Conservation (phyloP, 2,888 invertebrate species). For the Heliconius cydno region DNA sequence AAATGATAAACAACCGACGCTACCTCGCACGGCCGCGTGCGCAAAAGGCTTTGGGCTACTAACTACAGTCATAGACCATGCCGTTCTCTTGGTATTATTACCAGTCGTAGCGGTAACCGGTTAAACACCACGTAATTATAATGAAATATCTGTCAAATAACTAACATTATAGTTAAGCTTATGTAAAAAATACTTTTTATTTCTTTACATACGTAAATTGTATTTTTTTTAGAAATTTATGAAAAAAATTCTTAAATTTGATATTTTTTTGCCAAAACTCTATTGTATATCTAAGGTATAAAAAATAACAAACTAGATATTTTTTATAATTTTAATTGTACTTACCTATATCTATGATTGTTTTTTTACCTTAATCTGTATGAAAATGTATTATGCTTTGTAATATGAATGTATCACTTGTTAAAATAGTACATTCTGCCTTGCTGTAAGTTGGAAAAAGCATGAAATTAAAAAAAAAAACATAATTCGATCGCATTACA, state of each 20-base stretch:
- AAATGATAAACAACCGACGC: not conserved
- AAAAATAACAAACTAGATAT: too few species aligned
- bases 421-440: too few species aligned
- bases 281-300: too few species aligned
- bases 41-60: conserved; percentile 51
- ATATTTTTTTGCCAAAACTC: too few species aligned
- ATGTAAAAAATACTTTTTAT: not conserved
- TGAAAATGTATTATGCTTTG: too few species aligned
- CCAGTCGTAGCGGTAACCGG: conserved; percentile 55
- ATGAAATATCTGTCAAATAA: conserved; percentile 25
- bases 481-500: too few species aligned
- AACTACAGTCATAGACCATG: conserved; percentile 50
- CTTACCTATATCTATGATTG: too few species aligned
- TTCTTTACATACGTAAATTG: not conserved
- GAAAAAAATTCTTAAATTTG: not conserved
- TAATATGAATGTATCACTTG: too few species aligned
- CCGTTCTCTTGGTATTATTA: conserved; percentile 50
- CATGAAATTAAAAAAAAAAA: too few species aligned
- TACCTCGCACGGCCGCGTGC: conserved; percentile 48
- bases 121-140: conserved; percentile 37
- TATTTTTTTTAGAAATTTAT: not conserved
- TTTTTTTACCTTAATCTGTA: too few species aligned
- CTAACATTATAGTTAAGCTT: conserved; percentile 12
- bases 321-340: too few species aligned
- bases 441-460: too few species aligned